Base-by-base conservation (phyloP, 2,113 vertebrate genomes). In the Psilopogon haemacephalus region DNA sequence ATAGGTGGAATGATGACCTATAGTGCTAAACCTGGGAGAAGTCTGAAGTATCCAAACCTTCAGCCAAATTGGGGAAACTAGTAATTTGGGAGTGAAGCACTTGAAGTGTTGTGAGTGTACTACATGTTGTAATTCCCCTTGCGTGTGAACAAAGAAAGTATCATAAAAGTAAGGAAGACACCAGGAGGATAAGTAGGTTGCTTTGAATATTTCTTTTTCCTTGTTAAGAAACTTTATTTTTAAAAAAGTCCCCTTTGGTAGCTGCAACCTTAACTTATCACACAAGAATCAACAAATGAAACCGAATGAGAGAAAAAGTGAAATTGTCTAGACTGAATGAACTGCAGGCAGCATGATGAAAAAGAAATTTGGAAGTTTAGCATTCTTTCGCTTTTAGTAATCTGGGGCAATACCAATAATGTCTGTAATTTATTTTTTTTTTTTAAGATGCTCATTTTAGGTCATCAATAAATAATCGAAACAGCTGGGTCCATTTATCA, bases 331-430 rank as follows among this genome's bases (percentile, higher is more conserved):
- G 93, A 79, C 87, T 38, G 78, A 79, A 71, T 28, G 42, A 89
- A 55, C 30, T 3, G 2, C 40, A 42, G 19, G 50, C 38, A 86
- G 37, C 28, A 10, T 1, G 6, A 64, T 56, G 63, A 69, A 94
- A 89, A 86, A 68, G 48, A 92, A 91, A 88, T 89, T 77, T 32
- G 28, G 87, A 89, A 64, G 64, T 91, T 93, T 79, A 92, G 28
- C 38, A 68, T 83, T 87, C 59, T 92, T 93, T 94, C 60, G 74
- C 71, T 91, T 96, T 95, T 83, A 95, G 85, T 89, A 91, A 91
- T 46, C 71, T 83, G 55, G 62, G 44, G 46, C 73, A 55, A 83
- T 96, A 87, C 73, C 14, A 19, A 73, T 87, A 70, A 71, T 24
- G 69, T 56, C 56, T 60, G 71, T 54, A 87, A 89, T 90, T 93